Conservation (phyloP, 2,113 vertebrate genomes). For the Aplodontia rufa region DNA sequence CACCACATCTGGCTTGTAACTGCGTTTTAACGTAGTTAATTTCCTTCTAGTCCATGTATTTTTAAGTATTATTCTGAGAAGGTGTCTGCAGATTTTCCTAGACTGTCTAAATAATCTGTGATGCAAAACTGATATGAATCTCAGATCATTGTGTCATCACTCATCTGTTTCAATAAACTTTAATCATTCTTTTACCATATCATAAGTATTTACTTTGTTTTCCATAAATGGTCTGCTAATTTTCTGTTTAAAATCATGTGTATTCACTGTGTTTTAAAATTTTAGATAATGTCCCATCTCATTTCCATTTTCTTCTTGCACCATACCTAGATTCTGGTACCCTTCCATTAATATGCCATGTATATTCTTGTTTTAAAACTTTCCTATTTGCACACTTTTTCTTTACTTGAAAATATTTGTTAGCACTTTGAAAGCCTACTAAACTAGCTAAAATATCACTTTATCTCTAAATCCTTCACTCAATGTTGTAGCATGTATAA, state of each 20-base stretch:
- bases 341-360: neutral
- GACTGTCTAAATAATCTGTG: neutral
- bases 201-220: neutral
- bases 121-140: neutral
- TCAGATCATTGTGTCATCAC: neutral
- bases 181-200: neutral
- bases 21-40: neutral
- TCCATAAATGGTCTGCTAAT: neutral
- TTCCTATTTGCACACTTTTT: neutral
- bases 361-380: neutral
- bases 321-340: neutral
- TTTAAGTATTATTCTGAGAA: slow-evolving; percentile 16
- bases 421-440: neutral
- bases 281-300: neutral
- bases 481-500: neutral
- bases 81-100: neutral
- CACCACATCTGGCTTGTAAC: neutral
- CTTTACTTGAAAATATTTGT: slow-evolving; percentile 1
- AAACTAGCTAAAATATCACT: neutral
- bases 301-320: neutral
- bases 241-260: slow-evolving; percentile 17
- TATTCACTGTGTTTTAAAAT: neutral
- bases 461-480: neutral
- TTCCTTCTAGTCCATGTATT: neutral
- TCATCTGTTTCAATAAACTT: neutral